These are phyloP conservation scores for Micromys minutus DNA, from an alignment of 2,113 vertebrate genomes.

Conservation along the genomic window DNA sequence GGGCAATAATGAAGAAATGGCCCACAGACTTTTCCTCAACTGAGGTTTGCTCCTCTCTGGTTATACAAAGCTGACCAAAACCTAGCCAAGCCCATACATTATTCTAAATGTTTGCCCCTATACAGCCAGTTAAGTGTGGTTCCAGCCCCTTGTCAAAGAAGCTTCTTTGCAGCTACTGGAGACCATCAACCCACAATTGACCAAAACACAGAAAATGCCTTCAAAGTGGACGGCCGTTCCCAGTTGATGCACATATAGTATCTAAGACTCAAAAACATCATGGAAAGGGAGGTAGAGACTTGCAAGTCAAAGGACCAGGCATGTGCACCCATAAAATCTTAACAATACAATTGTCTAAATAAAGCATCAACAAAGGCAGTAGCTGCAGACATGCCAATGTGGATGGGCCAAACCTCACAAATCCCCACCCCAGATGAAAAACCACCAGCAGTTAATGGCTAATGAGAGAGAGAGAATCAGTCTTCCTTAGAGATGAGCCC, in stretches of 20 bases:
- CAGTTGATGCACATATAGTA: not conserved
- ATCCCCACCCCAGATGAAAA: not conserved
- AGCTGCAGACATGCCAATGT: not conserved
- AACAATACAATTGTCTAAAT: not conserved
- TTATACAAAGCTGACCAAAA: not conserved
- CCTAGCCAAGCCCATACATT: not conserved
- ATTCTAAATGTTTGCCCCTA: not conserved
- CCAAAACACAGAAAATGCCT: not conserved
- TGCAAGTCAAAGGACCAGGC: not conserved
- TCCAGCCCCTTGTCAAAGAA: not conserved
- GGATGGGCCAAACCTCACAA: not conserved
- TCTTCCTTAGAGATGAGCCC: not conserved
- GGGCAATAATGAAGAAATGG: not conserved
- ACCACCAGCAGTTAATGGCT: not conserved
- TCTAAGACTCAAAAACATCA: not conserved
- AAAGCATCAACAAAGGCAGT: not conserved
- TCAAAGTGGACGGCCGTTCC: not conserved
- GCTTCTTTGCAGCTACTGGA: not conserved
- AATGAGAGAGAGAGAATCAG: not conserved
- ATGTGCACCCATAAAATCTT: not conserved
- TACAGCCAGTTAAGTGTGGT: not conserved
- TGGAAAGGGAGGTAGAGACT: not conserved
- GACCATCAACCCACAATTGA: not conserved
- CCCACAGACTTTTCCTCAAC: not conserved
- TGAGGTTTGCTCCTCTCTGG: not conserved